phyloP scores from a whole-genome alignment of 2,888 invertebrate species.

The Trichogramma dendrolimi region DNA sequence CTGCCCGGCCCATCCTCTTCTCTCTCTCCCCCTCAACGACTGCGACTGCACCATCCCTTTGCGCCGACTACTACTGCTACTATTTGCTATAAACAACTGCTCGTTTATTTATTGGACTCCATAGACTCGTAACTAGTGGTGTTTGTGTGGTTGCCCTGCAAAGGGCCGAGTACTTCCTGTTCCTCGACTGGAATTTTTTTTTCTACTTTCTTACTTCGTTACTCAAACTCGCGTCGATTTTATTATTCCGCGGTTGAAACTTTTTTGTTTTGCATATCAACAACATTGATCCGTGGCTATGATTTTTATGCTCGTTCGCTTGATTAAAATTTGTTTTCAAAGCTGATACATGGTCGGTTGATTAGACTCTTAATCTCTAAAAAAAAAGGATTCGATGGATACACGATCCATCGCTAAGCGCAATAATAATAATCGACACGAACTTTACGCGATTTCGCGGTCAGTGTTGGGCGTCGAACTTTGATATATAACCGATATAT shows the following conservation, averaged over 20 bases:
- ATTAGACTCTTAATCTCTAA: not conserved
- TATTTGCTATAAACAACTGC: not conserved
- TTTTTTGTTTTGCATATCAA: too few relatives aligned
- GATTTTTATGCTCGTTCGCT: not conserved
- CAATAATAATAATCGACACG: not conserved
- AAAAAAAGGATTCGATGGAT: not conserved
- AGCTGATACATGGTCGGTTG: too few relatives aligned
- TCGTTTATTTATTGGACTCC: slow-evolving; percentile 18
- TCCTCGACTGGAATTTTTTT: too few relatives aligned
- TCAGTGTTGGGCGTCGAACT: not conserved
- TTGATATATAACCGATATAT: not conserved
- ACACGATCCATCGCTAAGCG: too few relatives aligned
- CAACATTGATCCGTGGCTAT: not conserved
- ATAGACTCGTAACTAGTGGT: too few relatives aligned
- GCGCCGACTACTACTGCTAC: too few relatives aligned
- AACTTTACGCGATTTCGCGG: too few relatives aligned
- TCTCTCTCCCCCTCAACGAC: too few relatives aligned
- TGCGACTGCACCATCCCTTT: too few relatives aligned
- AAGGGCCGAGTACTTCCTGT: not conserved
- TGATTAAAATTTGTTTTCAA: not conserved
- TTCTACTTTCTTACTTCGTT: not conserved
- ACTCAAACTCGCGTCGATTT: not conserved
- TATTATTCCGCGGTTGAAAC: slow-evolving; percentile 7
- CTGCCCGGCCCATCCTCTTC: too few relatives aligned
- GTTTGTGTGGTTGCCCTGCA: not conserved